phyloP scores from a whole-genome alignment of 2,797 vertebrate genomes.

The Scolopax rusticola region DNA sequence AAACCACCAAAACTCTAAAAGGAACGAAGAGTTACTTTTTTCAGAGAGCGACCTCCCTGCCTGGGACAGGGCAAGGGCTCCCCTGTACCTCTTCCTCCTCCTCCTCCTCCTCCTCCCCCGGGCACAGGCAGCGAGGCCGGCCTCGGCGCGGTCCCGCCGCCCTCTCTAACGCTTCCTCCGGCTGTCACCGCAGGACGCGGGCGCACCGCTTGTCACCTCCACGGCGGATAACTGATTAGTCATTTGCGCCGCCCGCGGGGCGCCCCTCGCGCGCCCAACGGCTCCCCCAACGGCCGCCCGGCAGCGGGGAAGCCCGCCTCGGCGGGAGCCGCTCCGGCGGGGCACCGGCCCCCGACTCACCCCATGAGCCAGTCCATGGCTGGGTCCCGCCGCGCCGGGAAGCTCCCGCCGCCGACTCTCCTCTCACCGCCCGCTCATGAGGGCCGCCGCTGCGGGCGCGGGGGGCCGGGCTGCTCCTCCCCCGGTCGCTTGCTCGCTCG shows the following conservation, averaged over 20 bases:
- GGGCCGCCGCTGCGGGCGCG: background rate
- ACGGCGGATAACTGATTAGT: background rate
- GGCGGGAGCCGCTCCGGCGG: background rate
- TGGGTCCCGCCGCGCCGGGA: slow-evolving; percentile 28
- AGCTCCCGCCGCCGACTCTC: slow-evolving; percentile 7
- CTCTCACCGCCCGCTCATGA: slow-evolving; percentile 40
- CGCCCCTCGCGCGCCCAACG: background rate
- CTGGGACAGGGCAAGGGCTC: background rate
- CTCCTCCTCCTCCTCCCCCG: background rate
- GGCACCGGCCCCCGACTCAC: slow-evolving; percentile 78
- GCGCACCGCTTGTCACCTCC: background rate
- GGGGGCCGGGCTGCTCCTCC: slow-evolving; percentile 61
- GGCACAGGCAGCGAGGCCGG: background rate
- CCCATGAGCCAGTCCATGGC: slow-evolving; percentile 97
- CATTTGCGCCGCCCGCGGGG: background rate
- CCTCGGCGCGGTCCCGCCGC: background rate
- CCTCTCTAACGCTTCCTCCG: background rate
- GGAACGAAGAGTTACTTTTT: background rate
- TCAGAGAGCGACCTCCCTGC: background rate
- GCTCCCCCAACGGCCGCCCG: background rate
- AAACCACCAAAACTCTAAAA: background rate
- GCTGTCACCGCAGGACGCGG: background rate
- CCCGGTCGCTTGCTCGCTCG: background rate
- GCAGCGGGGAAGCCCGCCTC: background rate
- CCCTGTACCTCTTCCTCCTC: background rate